Evolutionary conservation across 2,113 vertebrate species (phyloP).

Genomic region (Cacatua alba): DNA sequence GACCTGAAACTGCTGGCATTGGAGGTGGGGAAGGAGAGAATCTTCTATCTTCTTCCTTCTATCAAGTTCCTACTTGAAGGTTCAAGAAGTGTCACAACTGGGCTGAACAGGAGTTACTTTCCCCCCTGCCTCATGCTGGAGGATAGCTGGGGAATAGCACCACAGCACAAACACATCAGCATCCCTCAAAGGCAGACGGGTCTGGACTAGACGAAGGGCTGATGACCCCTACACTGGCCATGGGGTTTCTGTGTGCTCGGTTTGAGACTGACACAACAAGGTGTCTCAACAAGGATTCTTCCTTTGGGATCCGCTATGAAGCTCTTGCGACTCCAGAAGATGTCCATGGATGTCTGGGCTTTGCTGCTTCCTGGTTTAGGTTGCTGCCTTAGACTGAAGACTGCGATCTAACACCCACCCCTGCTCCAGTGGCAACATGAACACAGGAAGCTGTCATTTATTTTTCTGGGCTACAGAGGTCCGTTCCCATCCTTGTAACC

Average conservation of each 20-base stretch:
- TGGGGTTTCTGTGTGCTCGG: neutral
- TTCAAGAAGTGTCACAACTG: neutral
- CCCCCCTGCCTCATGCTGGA: accelerated
- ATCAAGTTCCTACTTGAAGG: neutral
- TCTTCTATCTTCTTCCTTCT: no score
- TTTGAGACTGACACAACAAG: neutral
- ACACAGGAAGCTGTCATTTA: neutral
- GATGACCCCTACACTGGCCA: neutral
- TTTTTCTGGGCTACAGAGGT: neutral
- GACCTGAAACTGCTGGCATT: neutral
- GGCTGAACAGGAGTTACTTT: neutral
- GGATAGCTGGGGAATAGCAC: neutral
- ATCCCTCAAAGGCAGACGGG: neutral
- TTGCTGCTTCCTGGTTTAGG: neutral
- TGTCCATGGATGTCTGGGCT: neutral
- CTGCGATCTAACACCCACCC: neutral
- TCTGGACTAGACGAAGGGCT: neutral
- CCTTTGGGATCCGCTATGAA: neutral
- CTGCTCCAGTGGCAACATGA: neutral
- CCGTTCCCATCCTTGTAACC: no score
- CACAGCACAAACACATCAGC: neutral
- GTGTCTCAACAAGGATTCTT: neutral
- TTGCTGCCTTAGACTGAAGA: neutral
- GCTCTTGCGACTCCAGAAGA: accelerated
- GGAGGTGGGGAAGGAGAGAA: neutral